Conservation (phyloP, 2,113 vertebrate genomes). For the Otus sunia region DNA sequence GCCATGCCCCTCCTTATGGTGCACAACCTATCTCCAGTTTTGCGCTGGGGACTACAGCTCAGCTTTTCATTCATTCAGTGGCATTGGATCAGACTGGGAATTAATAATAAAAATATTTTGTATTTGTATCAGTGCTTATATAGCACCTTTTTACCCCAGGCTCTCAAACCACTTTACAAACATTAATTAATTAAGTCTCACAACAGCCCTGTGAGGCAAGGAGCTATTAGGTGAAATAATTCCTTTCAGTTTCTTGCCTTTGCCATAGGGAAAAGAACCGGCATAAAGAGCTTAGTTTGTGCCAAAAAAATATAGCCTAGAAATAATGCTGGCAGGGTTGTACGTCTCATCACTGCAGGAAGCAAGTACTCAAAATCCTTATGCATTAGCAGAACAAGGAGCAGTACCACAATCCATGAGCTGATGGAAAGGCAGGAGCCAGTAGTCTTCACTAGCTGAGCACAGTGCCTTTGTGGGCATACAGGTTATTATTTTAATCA, state of each 20-base stretch:
- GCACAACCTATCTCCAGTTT: neutral
- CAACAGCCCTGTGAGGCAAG: constrained; percentile 50
- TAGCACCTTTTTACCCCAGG: constrained; percentile 42
- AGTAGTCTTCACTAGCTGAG: neutral
- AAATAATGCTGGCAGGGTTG: constrained; percentile 19
- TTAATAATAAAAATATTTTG: constrained; percentile 44
- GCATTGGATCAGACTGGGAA: neutral
- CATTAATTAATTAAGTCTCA: constrained; percentile 71
- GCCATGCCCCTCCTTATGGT: neutral
- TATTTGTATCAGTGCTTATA: constrained; percentile 21
- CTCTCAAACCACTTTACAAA: constrained; percentile 60
- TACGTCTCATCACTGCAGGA: constrained; percentile 43
- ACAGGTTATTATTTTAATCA: neutral
- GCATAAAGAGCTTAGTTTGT: constrained; percentile 29
- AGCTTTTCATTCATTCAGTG: neutral
- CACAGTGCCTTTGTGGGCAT: neutral
- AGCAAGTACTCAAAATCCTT: constrained; percentile 10
- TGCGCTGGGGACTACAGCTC: neutral
- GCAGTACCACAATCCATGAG: neutral
- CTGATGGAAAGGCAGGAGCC: neutral
- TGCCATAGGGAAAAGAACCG: constrained; percentile 16
- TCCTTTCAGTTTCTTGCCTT: constrained; percentile 51
- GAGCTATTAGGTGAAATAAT: constrained; percentile 67
- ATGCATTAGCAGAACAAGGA: constrained; percentile 4
- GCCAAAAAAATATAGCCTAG: constrained; percentile 40